Percentiles rank a stretch among this genome's conserved stretches.
Evolutionary conservation across 2,113 vertebrate genomes (phyloP).

Genomic region (Rostratula benghalensis): DNA sequence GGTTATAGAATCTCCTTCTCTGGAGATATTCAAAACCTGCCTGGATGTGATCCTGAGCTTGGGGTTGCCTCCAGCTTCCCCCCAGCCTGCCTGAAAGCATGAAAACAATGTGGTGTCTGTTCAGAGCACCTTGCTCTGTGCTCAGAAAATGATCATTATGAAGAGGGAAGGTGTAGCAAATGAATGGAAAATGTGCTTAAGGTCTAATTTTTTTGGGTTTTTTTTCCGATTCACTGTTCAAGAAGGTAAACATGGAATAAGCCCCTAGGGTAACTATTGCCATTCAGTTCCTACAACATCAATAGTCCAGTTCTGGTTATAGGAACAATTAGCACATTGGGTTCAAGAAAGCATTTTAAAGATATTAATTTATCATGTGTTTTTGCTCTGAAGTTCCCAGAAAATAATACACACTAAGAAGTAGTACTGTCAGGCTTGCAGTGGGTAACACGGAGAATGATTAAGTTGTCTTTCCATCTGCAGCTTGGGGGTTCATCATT

Average conservation of each 20-base stretch:
- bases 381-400: slow-evolving; percentile 13
- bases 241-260: background rate
- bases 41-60: too few relatives aligned
- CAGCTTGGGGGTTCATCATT: background rate
- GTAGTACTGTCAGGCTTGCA: background rate
- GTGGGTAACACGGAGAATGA: slow-evolving; percentile 3
- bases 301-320: slow-evolving; percentile 12
- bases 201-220: background rate
- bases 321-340: background rate
- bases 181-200: background rate
- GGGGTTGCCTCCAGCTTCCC: rapidly evolving
- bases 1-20: too few relatives aligned
- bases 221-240: background rate
- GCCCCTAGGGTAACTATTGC: background rate
- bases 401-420: slow-evolving; percentile 26
- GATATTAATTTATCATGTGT: background rate
- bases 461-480: slow-evolving; percentile 9
- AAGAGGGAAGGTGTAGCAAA: background rate
- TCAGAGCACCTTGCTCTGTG: background rate
- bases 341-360: background rate
- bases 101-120: background rate
- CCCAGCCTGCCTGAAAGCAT: background rate
- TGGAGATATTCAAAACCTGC: too few relatives aligned
- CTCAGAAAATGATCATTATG: background rate
- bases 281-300: background rate